Evolutionary conservation across 2,113 vertebrate species (phyloP), one percentile per base, ranked within the genome.

Genomic region (Lontra canadensis): DNA sequence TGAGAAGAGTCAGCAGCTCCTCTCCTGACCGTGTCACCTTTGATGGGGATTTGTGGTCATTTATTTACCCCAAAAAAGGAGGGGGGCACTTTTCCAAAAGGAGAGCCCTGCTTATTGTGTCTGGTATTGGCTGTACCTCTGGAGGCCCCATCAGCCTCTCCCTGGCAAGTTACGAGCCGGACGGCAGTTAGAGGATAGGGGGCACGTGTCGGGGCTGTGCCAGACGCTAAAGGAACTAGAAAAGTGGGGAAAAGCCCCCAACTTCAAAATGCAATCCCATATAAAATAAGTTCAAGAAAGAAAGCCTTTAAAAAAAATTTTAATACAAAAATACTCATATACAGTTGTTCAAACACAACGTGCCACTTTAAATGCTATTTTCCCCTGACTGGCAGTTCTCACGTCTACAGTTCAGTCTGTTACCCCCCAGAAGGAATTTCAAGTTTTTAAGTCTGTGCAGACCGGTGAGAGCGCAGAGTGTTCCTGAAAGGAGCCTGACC

Each of bases 281-380:
- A 55, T 25, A 71, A 96, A 92, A 83, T 4, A 89, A 71, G 23
- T 59, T 7, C 52, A 73, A 92, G 88, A 84, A 85, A 94, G 94
- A 97, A 80, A 55, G 90, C 95, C 95, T 98, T 98, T 97, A 84
- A 95, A 88, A 44, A 55, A 55, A 55, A 73, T 95, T 98, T 98
- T 98, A 98, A 98, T 98, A 98, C 91, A 98, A 98, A 98, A 98
- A 98, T 98, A 98, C 94, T 97, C 88, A 95, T 93, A 97, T 87
- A 95, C 97, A 90, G 44, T 94, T 95, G 96, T 96, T 81, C 95
- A 96, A 93, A 98, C 95, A 97, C 96, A 95, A 59, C 36, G 94
- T 96, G 92, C 29, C 63, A 87, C 65, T 87, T 95, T 93, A 95
- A 96, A 98, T 59, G 90, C 97, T 98, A 94, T 94, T 88, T 65